Base-by-base conservation (phyloP, 2,888 invertebrate species). In the Palloptera scutellata region DNA sequence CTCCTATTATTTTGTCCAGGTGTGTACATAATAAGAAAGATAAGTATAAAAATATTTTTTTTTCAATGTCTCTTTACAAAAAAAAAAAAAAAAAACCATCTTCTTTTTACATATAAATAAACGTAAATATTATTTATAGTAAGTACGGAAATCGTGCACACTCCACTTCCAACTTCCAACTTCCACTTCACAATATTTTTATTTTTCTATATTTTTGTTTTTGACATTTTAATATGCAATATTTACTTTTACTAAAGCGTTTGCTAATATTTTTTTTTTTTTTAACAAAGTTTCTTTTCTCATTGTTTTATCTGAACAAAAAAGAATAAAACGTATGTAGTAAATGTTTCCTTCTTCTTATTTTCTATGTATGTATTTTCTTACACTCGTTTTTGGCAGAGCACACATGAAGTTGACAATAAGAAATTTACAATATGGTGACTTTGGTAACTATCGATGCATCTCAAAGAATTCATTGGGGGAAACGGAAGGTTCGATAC, bases 381-480 rank as follows among this genome's bases (percentile, higher is more conserved):
- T 40, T n/a, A 42, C 6, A 10, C 20, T 52, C 41, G n/a, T 17
- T 43, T 11, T 20, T 17, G 48, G 13, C 83, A 89, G 94, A 84
- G 92, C 94, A 41, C 92, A 94, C 86, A 95, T 96, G 95, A 92
- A 91, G 83, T 87, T 96, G 78, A 95, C 93, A 72, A 93, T 96
- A 77, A 90, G 91, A 79, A 93, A 92, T 86, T 88, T 96, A 70
- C 91, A 92, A 84, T 87, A 89, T 67, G 91, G 90, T 65, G 96
- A 96, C 87, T 95, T 95, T 82, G 95, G 95, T 72, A 94, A 92
- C 87, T 96, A 96, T 86, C 88, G 93, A 79, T 96, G 96, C 88
- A 93, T 96, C 85, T 95, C 95, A 77, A 96, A 96, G 86, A 96
- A 96, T 86, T 95, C 95, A 64, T 89, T 96, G 58, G 96, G 96